These are phyloP conservation scores for Cosmia trapezina DNA, from an alignment of 2,888 invertebrate species.

Conservation along the genomic window DNA sequence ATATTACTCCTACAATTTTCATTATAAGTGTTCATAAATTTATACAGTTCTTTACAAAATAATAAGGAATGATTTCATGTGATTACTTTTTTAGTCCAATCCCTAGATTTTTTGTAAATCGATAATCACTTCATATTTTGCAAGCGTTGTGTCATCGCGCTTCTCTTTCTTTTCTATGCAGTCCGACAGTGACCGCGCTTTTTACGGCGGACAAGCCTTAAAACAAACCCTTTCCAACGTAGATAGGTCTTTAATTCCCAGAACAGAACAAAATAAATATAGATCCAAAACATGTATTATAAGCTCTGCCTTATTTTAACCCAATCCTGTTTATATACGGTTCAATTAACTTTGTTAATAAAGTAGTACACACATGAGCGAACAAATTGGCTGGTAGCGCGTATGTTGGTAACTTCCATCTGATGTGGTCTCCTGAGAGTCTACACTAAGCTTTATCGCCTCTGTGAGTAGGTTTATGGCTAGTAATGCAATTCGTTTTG, in stretches of 20 bases:
- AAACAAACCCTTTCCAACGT: too few species aligned
- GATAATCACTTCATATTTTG: too few species aligned
- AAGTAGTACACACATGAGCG: constrained; percentile 43
- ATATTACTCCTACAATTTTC: too few species aligned
- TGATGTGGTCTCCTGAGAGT: constrained; percentile 45
- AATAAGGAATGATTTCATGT: too few species aligned
- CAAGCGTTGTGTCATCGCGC: too few species aligned
- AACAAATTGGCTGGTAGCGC: constrained; percentile 49
- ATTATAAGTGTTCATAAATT: too few species aligned
- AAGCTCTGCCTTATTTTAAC: constrained; percentile 31
- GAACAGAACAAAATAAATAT: background rate
- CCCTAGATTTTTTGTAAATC: too few species aligned
- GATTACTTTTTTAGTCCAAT: too few species aligned
- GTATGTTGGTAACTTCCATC: constrained; percentile 36
- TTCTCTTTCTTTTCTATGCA: too few species aligned
- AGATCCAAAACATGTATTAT: constrained; percentile 10
- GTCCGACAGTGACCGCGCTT: too few species aligned
- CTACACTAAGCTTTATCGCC: constrained; percentile 45
- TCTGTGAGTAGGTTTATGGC: constrained; percentile 11
- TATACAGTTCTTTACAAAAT: too few species aligned
- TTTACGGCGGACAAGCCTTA: too few species aligned
- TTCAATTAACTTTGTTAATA: constrained; percentile 54
- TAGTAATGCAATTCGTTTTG: background rate
- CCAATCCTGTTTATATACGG: constrained; percentile 25
- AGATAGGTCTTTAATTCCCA: constrained; percentile 8